These are phyloP conservation scores for Cosmia pyralina DNA, from an alignment of 2,888 invertebrate species.

Conservation along the genomic window DNA sequence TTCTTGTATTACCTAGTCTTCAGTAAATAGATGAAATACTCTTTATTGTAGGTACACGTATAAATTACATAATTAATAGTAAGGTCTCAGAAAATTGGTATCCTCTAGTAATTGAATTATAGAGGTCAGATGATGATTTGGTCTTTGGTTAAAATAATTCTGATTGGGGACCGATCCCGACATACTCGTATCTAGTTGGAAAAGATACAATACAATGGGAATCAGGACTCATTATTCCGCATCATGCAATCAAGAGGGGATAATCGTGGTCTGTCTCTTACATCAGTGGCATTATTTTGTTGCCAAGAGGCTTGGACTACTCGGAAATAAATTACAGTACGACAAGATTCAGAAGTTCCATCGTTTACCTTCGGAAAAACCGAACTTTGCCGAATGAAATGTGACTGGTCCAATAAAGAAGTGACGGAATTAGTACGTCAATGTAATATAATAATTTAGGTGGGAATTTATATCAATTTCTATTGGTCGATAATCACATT, in stretches of 20 bases:
- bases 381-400: too few relatives aligned
- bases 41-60: not conserved
- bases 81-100: slow-evolving; percentile 26
- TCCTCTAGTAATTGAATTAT: slow-evolving; percentile 39
- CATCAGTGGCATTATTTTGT: slow-evolving; percentile 38
- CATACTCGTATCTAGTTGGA: slow-evolving; percentile 9
- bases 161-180: slow-evolving; percentile 18
- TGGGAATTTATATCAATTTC: too few relatives aligned
- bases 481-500: too few relatives aligned
- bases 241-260: slow-evolving; percentile 2
- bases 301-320: not conserved
- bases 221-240: slow-evolving; percentile 8
- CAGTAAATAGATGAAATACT: not conserved
- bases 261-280: not conserved
- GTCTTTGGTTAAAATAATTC: slow-evolving; percentile 32
- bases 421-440: too few relatives aligned
- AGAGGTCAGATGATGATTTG: slow-evolving; percentile 44
- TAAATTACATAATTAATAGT: slow-evolving; percentile 28
- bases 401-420: too few relatives aligned
- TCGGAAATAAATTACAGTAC: not conserved
- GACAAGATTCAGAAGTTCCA: too few relatives aligned
- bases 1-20: slow-evolving; percentile 10
- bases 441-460: too few relatives aligned
- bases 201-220: not conserved
- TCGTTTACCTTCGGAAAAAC: too few relatives aligned